phyloP scores from a whole-genome alignment of 2,797 vertebrate genomes.

The Tinamus major region DNA sequence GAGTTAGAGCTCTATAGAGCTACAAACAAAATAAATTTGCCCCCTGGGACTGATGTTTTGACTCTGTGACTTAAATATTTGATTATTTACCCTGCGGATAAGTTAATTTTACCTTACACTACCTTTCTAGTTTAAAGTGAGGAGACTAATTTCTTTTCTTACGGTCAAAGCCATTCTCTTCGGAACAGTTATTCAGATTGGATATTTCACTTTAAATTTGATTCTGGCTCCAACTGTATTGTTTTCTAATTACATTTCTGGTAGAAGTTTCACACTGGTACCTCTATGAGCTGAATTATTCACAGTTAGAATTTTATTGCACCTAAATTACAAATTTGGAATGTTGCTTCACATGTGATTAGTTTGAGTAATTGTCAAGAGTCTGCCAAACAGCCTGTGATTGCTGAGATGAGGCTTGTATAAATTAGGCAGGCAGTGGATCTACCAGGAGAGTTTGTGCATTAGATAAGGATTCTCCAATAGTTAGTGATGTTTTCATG shows the following conservation, averaged over 20 bases:
- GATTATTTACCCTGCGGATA: constrained; percentile 22
- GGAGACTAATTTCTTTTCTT: constrained; percentile 30
- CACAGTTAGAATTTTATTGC: constrained; percentile 63
- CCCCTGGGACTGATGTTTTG: constrained; percentile 3
- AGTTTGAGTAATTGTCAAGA: constrained; percentile 72
- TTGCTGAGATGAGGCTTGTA: constrained; percentile 53
- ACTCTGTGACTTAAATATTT: constrained; percentile 40
- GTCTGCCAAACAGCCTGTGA: constrained; percentile 42
- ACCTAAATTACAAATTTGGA: constrained; percentile 67
- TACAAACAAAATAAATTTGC: constrained; percentile 12
- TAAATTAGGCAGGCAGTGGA: constrained; percentile 57
- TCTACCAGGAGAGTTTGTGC: constrained; percentile 55
- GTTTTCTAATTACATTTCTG: constrained; percentile 62
- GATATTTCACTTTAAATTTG: constrained; percentile 60
- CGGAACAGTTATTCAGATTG: constrained; percentile 27
- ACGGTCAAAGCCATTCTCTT: constrained; percentile 19
- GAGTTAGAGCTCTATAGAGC: background rate
- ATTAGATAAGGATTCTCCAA: constrained; percentile 48
- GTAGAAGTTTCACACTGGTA: constrained; percentile 36
- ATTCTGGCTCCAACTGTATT: constrained; percentile 22
- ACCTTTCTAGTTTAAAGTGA: background rate
- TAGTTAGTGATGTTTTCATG: constrained; percentile 47
- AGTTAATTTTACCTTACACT: background rate
- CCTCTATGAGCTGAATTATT: constrained; percentile 45
- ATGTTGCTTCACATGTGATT: constrained; percentile 71